Evolutionary conservation across 2,888 invertebrate species (phyloP).

Genomic region (Leistus spinibarbis): DNA sequence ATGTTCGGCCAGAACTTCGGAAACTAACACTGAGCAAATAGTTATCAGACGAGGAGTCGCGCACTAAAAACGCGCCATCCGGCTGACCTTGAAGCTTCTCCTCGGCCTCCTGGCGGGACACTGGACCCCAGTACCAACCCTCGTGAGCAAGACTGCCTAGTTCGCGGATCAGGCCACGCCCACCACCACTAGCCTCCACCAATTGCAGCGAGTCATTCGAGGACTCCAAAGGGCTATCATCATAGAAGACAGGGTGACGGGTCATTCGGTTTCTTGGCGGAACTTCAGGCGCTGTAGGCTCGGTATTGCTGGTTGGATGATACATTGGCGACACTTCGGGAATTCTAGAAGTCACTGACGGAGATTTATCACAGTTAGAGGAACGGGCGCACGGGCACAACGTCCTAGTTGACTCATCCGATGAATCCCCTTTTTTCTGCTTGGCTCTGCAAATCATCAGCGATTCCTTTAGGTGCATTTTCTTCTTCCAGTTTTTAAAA

Average conservation of each 20-base stretch:
- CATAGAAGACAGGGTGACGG: slow-evolving; percentile 20
- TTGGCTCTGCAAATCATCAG: slow-evolving; percentile 29
- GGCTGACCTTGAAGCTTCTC: slow-evolving; percentile 69
- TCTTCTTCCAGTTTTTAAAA: slow-evolving; percentile 34
- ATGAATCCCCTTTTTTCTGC: slow-evolving; percentile 31
- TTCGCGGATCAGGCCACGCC: slow-evolving; percentile 47
- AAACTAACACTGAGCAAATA: slow-evolving; percentile 77
- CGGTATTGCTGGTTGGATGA: slow-evolving; percentile 16
- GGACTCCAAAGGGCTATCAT: slow-evolving; percentile 15
- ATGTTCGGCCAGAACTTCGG: slow-evolving; percentile 69
- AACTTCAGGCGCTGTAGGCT: slow-evolving; percentile 11
- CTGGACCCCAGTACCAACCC: slow-evolving; percentile 85
- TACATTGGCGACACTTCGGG: slow-evolving; percentile 23
- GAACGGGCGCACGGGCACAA: slow-evolving; percentile 30
- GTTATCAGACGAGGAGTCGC: slow-evolving; percentile 76
- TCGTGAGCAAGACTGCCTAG: slow-evolving; percentile 57
- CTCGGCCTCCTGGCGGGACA: slow-evolving; percentile 74
- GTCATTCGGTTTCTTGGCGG: slow-evolving; percentile 12
- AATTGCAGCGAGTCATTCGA: slow-evolving; percentile 2
- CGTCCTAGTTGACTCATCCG: slow-evolving; percentile 27
- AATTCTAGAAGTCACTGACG: slow-evolving; percentile 15
- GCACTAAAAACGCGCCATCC: slow-evolving; percentile 77
- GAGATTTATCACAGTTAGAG: slow-evolving; percentile 32
- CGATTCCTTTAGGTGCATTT: slow-evolving; percentile 33
- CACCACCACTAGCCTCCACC: slow-evolving; percentile 9